Evolutionary conservation across 1,140 invertebrate species (phyloP).

Genomic region (Rhynchophorus ferrugineus): DNA sequence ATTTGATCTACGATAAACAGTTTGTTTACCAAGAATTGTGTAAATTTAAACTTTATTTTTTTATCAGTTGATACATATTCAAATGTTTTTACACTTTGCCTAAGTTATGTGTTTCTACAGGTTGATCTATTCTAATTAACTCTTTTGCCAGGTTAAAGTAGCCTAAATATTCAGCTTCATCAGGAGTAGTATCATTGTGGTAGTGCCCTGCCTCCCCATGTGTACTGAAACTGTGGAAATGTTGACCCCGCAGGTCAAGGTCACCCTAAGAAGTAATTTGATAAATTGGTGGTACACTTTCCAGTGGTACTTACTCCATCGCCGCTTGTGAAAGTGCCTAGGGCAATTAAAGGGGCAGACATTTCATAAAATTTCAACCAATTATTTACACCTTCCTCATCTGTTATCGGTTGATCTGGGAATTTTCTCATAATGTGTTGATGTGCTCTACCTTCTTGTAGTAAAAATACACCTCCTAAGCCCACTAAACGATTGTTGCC

Average conservation of each 20-base stretch:
- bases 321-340: conserved; percentile 81
- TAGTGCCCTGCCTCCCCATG: conserved; percentile 91
- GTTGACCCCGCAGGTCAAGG: conserved; percentile 82
- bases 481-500: conserved; percentile 64
- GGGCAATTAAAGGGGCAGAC: conserved; percentile 74
- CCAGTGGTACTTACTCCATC: conserved; percentile 44
- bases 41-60: too few species aligned
- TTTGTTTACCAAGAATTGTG: too few species aligned
- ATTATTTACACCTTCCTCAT: conserved; percentile 64
- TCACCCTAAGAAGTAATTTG: conserved; percentile 48
- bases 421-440: conserved; percentile 95
- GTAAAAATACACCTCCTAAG: conserved; percentile 83
- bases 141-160: conserved; percentile 74
- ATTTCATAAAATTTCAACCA: conserved; percentile 93
- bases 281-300: background rate
- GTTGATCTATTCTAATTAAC: conserved; percentile 75
- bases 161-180: conserved; percentile 73
- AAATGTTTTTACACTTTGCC: conserved; percentile 57
- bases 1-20: too few species aligned
- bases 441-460: conserved; percentile 74
- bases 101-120: conserved; percentile 46
- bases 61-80: too few species aligned
- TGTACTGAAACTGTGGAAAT: conserved; percentile 88
- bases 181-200: conserved; percentile 86
- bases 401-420: conserved; percentile 61